Conservation (phyloP, 2,797 vertebrate species). For the Eidolon dupreanum region DNA sequence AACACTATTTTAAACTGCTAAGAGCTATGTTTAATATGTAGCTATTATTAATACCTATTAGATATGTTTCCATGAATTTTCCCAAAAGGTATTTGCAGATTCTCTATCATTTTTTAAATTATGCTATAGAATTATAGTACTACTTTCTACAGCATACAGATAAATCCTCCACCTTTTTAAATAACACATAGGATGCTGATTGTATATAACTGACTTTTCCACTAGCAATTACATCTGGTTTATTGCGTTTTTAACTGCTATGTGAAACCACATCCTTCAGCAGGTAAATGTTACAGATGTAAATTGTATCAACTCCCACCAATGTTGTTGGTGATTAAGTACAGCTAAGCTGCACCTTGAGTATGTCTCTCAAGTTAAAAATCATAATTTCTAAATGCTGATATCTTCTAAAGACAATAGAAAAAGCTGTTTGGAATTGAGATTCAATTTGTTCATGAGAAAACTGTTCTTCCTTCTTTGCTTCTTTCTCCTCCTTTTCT, state of each 20-base stretch:
- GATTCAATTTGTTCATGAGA: neutral
- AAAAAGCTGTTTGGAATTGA: neutral
- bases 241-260: neutral
- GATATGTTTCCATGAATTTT: neutral
- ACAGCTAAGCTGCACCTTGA: neutral
- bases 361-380: neutral
- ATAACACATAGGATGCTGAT: neutral
- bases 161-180: neutral
- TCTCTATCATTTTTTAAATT: neutral
- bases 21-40: neutral
- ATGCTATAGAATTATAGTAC: neutral
- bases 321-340: neutral
- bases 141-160: neutral
- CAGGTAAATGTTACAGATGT: neutral
- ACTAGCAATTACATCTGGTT: neutral
- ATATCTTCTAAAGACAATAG: neutral
- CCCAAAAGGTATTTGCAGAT: neutral
- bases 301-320: neutral
- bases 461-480: neutral
- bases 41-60: neutral
- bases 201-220: neutral
- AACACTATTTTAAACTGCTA: neutral
- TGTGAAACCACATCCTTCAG: neutral
- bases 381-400: neutral
- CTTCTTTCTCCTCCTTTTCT: neutral